A percentile compares a stretch with the other conserved stretches of the same genome.
These are phyloP conservation scores for Protomyctophum bolini DNA, from an alignment of 2,113 vertebrate species.

Conservation along the genomic window DNA sequence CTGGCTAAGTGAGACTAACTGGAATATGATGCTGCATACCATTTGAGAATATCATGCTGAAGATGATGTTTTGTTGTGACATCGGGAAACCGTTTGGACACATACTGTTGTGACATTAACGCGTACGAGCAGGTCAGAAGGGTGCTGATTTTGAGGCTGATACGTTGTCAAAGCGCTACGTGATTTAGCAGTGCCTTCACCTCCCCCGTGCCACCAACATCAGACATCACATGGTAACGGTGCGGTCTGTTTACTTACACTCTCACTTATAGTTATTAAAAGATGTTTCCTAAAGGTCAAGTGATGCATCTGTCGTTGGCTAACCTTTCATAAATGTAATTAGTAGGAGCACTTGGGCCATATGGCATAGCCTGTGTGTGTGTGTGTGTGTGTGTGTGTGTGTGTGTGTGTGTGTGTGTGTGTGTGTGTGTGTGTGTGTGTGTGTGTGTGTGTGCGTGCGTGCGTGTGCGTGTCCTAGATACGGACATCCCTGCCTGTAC, in stretches of 20 bases:
- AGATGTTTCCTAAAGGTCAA: constrained; percentile 64
- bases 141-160: neutral
- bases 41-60: neutral
- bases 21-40: neutral
- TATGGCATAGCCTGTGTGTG: constrained; percentile 35
- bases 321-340: constrained; percentile 67
- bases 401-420: neutral
- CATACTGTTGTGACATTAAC: neutral
- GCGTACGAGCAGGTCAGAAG: neutral
- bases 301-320: constrained; percentile 45
- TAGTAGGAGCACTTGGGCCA: constrained; percentile 48
- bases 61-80: no score
- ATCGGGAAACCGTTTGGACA: neutral
- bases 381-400: constrained; percentile 14
- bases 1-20: no score
- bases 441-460: neutral
- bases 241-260: constrained; percentile 48
- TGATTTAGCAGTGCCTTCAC: constrained; percentile 1
- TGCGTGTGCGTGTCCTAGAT: neutral
- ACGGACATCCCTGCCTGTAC: no score
- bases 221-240: constrained; percentile 36
- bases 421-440: neutral
- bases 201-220: constrained; percentile 19
- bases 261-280: constrained; percentile 39
- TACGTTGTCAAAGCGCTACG: neutral